These are phyloP conservation scores for Martes martes DNA, from an alignment of 2,113 vertebrate genomes.

Conservation along the genomic window DNA sequence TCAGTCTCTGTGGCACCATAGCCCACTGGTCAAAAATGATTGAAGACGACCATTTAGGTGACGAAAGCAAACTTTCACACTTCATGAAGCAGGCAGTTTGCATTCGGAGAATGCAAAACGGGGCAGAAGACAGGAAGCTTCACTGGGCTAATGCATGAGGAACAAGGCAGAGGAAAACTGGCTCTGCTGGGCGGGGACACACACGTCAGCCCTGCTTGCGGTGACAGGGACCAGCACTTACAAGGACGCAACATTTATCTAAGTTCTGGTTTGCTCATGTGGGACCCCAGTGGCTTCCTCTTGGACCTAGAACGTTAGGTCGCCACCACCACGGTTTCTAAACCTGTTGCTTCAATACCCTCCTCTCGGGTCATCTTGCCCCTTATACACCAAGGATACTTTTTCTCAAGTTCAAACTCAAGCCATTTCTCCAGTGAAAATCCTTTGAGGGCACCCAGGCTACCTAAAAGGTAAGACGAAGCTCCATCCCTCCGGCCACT, in stretches of 20 bases:
- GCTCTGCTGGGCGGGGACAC: neutral
- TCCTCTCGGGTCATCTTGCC: neutral
- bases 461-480: neutral
- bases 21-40: neutral
- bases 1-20: neutral
- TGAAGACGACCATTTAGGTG: neutral
- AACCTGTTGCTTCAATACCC: neutral
- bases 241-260: neutral
- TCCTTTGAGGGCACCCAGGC: neutral
- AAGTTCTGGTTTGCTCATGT: neutral
- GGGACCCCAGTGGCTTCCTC: neutral
- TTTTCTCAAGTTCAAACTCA: neutral
- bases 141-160: neutral
- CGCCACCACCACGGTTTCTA: neutral
- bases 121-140: neutral
- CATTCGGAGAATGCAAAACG: neutral
- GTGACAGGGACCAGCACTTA: neutral
- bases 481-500: neutral
- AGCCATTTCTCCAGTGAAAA: neutral
- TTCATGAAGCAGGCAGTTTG: neutral
- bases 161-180: neutral
- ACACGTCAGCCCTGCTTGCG: neutral
- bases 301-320: neutral
- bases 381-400: neutral
- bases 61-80: neutral